Conservation (phyloP, 2,888 invertebrate genomes). For the Dynastes maya region DNA sequence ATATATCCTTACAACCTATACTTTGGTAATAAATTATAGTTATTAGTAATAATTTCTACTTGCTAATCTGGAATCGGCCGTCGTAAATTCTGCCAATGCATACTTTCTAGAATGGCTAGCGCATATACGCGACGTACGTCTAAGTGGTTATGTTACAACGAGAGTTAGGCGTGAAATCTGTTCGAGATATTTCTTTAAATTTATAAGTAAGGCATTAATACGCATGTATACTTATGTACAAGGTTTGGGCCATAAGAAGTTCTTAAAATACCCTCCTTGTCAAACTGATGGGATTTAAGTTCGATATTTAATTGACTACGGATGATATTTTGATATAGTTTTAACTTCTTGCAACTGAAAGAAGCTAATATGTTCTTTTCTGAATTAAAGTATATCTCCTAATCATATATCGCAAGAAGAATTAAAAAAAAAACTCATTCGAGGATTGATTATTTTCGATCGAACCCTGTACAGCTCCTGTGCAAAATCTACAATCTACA, state of each 20-base stretch:
- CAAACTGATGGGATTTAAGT: too few relatives aligned
- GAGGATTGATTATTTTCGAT: too few relatives aligned
- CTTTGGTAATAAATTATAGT: conserved; percentile 51
- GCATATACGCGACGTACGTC: not conserved
- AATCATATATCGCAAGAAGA: too few relatives aligned
- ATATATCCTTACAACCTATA: conserved; percentile 17
- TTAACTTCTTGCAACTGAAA: too few relatives aligned
- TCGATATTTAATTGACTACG: too few relatives aligned
- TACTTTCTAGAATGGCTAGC: conserved; percentile 31
- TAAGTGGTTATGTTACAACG: not conserved
- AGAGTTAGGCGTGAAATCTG: conserved; percentile 10
- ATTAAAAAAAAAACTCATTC: too few relatives aligned
- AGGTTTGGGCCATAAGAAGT: not conserved
- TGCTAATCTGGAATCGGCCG: conserved; percentile 43
- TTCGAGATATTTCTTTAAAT: not conserved
- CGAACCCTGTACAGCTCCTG: not conserved
- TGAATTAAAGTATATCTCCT: too few relatives aligned
- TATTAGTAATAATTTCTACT: conserved; percentile 52
- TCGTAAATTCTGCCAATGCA: conserved; percentile 22
- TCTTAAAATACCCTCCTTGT: too few relatives aligned
- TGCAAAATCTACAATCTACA: not conserved
- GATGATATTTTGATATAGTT: too few relatives aligned
- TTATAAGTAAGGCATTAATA: not conserved
- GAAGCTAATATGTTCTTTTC: too few relatives aligned
- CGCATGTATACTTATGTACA: not conserved